phyloP scores from a whole-genome alignment of 53 echinoderm and acorn worm genomes.

The Antedon mediterranea region DNA sequence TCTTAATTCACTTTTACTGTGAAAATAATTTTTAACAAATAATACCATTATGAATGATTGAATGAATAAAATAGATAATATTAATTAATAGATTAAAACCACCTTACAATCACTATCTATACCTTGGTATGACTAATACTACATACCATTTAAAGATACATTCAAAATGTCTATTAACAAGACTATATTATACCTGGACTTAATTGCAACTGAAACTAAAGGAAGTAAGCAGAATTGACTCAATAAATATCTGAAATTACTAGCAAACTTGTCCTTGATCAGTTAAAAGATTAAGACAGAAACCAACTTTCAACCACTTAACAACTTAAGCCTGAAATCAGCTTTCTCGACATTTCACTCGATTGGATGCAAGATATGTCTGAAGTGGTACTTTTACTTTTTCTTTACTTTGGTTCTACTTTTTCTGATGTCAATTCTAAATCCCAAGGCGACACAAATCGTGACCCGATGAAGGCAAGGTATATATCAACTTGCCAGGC shows the following conservation, averaged over 20 bases:
- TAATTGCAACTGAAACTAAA: neutral
- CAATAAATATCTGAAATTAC: neutral
- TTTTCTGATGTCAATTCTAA: too few relatives aligned
- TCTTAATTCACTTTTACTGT: too few relatives aligned
- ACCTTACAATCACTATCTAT: too few relatives aligned
- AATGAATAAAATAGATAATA: too few relatives aligned
- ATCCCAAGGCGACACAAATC: neutral
- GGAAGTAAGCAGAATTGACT: neutral
- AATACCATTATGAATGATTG: too few relatives aligned
- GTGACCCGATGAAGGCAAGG: neutral
- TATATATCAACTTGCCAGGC: neutral
- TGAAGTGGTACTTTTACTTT: neutral
- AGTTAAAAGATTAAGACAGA: neutral
- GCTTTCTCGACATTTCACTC: neutral
- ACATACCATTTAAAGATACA: too few relatives aligned
- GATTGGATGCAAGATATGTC: neutral
- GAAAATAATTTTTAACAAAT: too few relatives aligned
- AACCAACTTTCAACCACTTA: neutral
- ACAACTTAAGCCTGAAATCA: neutral
- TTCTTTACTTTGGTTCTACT: neutral
- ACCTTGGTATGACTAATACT: too few relatives aligned
- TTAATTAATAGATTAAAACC: too few relatives aligned
- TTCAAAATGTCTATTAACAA: too few relatives aligned
- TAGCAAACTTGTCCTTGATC: neutral
- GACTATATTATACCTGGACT: neutral